Evolutionary conservation across 2,888 invertebrate genomes (phyloP).

Genomic region (Alviniconcha strummeri): DNA sequence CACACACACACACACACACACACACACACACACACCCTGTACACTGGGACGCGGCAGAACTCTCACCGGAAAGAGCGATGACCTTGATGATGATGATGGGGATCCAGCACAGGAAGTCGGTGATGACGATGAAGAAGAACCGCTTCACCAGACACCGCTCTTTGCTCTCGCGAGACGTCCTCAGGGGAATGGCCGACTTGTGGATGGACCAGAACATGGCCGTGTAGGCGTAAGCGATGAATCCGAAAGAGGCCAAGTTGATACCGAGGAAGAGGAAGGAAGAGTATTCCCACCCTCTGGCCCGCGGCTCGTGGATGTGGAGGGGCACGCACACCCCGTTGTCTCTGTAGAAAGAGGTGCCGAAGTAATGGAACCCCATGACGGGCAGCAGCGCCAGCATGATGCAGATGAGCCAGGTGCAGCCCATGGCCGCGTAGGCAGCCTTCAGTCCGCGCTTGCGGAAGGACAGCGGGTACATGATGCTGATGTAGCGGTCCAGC

Average conservation of each 20-base stretch:
- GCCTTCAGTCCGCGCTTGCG: slow-evolving; percentile 43
- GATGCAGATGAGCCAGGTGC: slow-evolving; percentile 47
- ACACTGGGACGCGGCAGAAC: too few relatives aligned
- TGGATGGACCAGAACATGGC: slow-evolving; percentile 51
- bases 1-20: background rate
- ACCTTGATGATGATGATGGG: slow-evolving; percentile 53
- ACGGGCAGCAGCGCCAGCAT: slow-evolving; percentile 45
- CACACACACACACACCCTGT: background rate
- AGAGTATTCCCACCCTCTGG: slow-evolving; percentile 52
- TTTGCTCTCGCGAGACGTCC: slow-evolving; percentile 46
- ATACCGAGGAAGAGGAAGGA: slow-evolving; percentile 51
- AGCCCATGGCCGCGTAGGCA: slow-evolving; percentile 43
- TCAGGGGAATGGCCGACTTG: slow-evolving; percentile 43
- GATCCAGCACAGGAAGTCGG: slow-evolving; percentile 53
- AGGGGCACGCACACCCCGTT: slow-evolving; percentile 53
- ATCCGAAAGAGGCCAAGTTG: slow-evolving; percentile 47
- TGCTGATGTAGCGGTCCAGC: slow-evolving; percentile 50
- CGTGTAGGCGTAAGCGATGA: slow-evolving; percentile 50
- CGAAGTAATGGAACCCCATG: slow-evolving; percentile 45
- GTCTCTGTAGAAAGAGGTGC: slow-evolving; percentile 48
- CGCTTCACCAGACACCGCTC: slow-evolving; percentile 48
- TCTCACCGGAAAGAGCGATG: slow-evolving; percentile 47
- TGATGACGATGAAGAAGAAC: slow-evolving; percentile 52
- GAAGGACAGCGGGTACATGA: slow-evolving; percentile 49
- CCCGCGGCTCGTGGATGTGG: slow-evolving; percentile 48